phyloP scores from a whole-genome alignment of 2,113 vertebrate genomes.

The Sakesphorus luctuosus region DNA sequence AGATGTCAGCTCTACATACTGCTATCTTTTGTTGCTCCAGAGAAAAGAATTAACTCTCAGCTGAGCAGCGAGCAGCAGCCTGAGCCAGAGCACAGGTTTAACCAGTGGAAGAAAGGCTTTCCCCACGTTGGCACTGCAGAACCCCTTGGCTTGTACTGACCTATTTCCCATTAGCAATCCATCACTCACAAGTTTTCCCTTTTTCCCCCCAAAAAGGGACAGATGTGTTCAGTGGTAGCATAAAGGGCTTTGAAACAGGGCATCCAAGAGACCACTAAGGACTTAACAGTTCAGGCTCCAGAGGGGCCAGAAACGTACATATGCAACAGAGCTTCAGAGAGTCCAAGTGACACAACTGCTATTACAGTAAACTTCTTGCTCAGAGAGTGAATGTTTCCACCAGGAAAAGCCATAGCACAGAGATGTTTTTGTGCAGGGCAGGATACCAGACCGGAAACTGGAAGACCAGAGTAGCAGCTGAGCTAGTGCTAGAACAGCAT shows the following conservation, averaged over 20 bases:
- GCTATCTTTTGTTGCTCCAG: background rate
- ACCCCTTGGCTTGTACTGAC: background rate
- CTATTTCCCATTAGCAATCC: background rate
- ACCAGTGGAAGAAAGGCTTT: background rate
- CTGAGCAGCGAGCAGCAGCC: background rate
- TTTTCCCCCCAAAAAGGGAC: accelerated
- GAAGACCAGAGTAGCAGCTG: slow-evolving; percentile 17
- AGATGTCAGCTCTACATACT: background rate
- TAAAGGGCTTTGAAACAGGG: background rate
- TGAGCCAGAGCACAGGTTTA: background rate
- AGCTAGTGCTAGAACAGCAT: slow-evolving; percentile 25
- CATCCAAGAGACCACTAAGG: background rate
- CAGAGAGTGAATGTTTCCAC: background rate
- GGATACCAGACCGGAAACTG: slow-evolving; percentile 47
- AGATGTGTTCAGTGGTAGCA: background rate
- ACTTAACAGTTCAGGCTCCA: background rate
- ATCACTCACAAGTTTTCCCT: background rate
- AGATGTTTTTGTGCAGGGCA: slow-evolving; percentile 25
- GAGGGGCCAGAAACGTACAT: background rate
- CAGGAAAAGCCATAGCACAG: background rate
- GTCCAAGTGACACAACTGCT: background rate
- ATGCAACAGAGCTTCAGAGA: background rate
- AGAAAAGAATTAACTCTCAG: background rate
- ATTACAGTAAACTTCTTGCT: background rate
- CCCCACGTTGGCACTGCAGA: background rate